Evolutionary conservation across 2,113 vertebrate species (phyloP), one percentile per base, ranked within the genome.

Genomic region (Lethenteron reissneri): DNA sequence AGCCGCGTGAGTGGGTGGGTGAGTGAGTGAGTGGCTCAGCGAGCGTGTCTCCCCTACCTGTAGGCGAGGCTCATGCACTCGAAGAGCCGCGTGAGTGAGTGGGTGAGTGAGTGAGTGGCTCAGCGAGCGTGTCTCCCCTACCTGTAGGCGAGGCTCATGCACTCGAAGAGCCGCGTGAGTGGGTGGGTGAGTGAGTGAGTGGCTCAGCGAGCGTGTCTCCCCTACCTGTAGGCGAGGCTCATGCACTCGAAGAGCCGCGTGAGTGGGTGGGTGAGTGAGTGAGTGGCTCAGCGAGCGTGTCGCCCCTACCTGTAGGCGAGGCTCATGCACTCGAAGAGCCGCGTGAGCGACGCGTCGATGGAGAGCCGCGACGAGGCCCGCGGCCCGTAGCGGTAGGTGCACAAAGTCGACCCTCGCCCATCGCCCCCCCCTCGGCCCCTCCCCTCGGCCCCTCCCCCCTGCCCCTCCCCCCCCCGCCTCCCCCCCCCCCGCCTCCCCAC

Each of bases 251-350:
- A 95, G 75, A 95, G 84, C 58, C 84, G 83, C 10, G 87, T 12
- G 58, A 10, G 12, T 12, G 41, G 8, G 11, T 41, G 56, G 71
- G 12, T 8, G 41, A 60, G 8, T 56, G 41, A n/a, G 12, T 4
- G 12, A 57, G 13, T 13, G 56, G 57, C 12, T 14, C 14, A 11
- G n/a, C 11, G 1, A 21, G 12, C 41, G 56, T 9, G 3, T 10
- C 8, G 12, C 71, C 77, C 83, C 80, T 83, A 97, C 94, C 92
- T 96, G 86, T 91, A 99, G 60, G 91, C 94, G 80, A 99, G 81
- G 71, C 88, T 95, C 91, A 99, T 92, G 83, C 92, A 99, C 81
- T 99, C 92, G 57, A 99, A 96, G 76, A 97, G 84, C 58, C 84
- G 83, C 11, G 87, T 95, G 74, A 99, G 87, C 11, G 89, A 92